A percentile compares a stretch with the other conserved stretches of the same genome.
phyloP scores from a whole-genome alignment of 2,888 invertebrate genomes.

The Trichacis sp. region DNA sequence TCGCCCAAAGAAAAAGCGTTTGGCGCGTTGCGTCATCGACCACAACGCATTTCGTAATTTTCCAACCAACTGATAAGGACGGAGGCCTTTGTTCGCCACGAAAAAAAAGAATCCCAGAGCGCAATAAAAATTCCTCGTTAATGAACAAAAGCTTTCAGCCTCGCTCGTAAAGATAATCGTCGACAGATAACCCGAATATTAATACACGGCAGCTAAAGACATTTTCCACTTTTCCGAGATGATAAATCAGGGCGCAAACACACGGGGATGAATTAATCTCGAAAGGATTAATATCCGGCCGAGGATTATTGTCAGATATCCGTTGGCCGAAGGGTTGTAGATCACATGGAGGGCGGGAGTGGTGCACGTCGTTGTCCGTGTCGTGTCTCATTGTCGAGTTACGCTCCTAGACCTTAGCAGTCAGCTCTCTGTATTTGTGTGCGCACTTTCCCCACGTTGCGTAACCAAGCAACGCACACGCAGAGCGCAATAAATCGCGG shows the following conservation, averaged over 20 bases:
- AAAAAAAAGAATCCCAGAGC: too few relatives aligned
- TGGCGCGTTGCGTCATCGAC: too few relatives aligned
- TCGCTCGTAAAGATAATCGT: neutral
- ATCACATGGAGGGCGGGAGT: slow-evolving; percentile 50
- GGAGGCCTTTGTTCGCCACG: neutral
- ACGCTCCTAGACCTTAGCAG: slow-evolving; percentile 5
- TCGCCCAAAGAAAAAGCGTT: neutral
- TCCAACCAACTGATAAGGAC: neutral
- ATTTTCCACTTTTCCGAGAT: neutral
- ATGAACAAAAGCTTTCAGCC: neutral
- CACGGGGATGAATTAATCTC: slow-evolving; percentile 46
- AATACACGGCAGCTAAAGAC: too few relatives aligned
- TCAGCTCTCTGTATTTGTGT: neutral
- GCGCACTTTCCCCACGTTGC: neutral
- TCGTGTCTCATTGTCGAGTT: slow-evolving; percentile 60
- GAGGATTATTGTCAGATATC: slow-evolving; percentile 54
- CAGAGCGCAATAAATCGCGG: neutral
- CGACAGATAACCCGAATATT: neutral
- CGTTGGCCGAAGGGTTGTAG: slow-evolving; percentile 46
- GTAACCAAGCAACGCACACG: slow-evolving; percentile 2
- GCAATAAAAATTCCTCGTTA: neutral
- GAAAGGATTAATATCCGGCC: slow-evolving; percentile 58
- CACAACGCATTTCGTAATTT: too few relatives aligned
- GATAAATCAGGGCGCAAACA: slow-evolving; percentile 15
- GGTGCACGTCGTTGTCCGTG: slow-evolving; percentile 58